Base-by-base conservation (phyloP, 2,797 vertebrate species). In the Pteronotus mesoamericanus region DNA sequence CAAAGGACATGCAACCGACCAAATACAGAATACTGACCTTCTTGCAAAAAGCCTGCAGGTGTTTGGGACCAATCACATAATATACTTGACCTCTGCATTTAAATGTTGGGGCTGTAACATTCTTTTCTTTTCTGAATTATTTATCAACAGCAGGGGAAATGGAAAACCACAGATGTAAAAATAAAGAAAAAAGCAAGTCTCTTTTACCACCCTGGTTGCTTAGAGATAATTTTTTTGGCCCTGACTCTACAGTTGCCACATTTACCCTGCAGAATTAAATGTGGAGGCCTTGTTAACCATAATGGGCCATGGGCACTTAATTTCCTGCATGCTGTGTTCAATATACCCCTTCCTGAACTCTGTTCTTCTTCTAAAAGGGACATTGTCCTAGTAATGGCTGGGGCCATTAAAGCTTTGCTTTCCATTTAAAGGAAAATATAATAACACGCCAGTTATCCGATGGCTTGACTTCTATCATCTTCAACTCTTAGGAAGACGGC, bases 131-230 rank as follows among this genome's bases (percentile, higher is more conserved):
- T 86, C 68, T 94, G 79, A 93, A 96, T 95, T 95, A 85, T 97
- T 97, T 95, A 96, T 75, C 84, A 89, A 94, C 78, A 97, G 78
- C 64, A 96, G 86, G 59, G 46, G 68, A 95, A 94, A 94, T 57
- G 32, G 46, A 94, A 97, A 94, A 79, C 61, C 89, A 90, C 29
- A 72, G 74, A 91, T 22, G 3, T 51, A 94, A 94, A 80, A 94
- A 64, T 68, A 89, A 93, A 95, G 46, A 21, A 86, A 74, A 80
- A 84, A 68, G 32, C 39, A 86, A 84, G 44, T 2, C 5, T 85
- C 74, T 95, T 95, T 94, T 64, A 85, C 46, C 42, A 83, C 22
- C 82, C 71, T 44, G 32, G 74, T 93, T 91, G 61, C 88, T 93
- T 93, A 75, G 83, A 89, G 91, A 87, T 91, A 66, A n/a, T n/a